Evolutionary conservation across 2,888 invertebrate genomes (phyloP).

Genomic region (Phrixothrix hirtus): DNA sequence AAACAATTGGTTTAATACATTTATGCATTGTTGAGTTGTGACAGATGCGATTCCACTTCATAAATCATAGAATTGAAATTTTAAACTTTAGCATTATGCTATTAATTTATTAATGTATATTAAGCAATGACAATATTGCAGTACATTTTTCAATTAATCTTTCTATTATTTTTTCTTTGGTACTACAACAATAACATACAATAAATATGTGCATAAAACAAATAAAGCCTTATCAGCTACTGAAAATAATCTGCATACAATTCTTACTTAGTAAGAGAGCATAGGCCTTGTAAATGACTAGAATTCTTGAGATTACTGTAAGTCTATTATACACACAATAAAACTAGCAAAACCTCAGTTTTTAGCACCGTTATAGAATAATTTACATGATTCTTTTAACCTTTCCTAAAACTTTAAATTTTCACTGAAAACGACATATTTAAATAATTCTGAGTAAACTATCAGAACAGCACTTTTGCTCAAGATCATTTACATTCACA

Average conservation of each 20-base stretch:
- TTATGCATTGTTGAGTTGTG: too few relatives aligned
- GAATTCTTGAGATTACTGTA: conserved; percentile 27
- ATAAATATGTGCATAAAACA: too few relatives aligned
- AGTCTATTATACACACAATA: conserved; percentile 24
- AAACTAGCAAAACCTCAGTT: conserved; percentile 26
- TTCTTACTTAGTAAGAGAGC: conserved; percentile 30
- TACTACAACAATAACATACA: too few relatives aligned
- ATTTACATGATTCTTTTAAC: conserved; percentile 14
- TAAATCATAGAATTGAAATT: not conserved
- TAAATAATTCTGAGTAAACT: too few relatives aligned
- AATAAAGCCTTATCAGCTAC: conserved; percentile 5
- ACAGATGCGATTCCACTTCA: too few relatives aligned
- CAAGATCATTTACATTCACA: too few relatives aligned
- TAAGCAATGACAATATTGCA: too few relatives aligned
- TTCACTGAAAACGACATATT: not conserved
- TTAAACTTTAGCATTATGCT: not conserved
- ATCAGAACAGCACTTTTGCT: too few relatives aligned
- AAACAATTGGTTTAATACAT: too few relatives aligned
- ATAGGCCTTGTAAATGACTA: conserved; percentile 31
- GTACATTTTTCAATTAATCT: too few relatives aligned
- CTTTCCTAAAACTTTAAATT: not conserved
- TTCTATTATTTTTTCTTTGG: too few relatives aligned
- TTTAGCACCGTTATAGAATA: conserved; percentile 29
- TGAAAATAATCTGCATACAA: conserved; percentile 18
- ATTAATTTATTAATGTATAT: too few relatives aligned